Percentiles rank a stretch among this genome's conserved stretches.
These are phyloP conservation scores for Myotis davidii DNA, from an alignment of 2,113 vertebrate genomes.

Conservation along the genomic window DNA sequence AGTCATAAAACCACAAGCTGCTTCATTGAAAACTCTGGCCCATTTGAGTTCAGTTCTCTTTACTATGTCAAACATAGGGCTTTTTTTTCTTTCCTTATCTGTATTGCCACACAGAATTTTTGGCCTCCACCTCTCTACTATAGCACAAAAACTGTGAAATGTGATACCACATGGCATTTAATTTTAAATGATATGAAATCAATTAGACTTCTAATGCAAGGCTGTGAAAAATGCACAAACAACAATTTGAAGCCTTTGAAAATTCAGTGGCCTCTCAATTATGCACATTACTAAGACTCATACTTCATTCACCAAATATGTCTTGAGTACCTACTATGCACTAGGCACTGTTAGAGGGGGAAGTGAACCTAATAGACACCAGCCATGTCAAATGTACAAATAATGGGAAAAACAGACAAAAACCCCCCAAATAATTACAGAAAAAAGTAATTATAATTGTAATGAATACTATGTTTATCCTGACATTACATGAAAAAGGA, in stretches of 20 bases:
- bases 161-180: neutral
- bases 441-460: constrained; percentile 23
- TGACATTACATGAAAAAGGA: neutral
- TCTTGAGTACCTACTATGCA: neutral
- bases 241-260: neutral
- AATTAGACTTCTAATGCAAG: neutral
- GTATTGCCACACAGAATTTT: neutral
- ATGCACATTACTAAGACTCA: neutral
- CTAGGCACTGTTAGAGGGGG: neutral
- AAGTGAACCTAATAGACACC: neutral
- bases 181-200: constrained; percentile 26
- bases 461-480: neutral
- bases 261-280: neutral
- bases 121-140: neutral
- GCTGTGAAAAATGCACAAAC: neutral
- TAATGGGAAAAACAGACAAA: neutral
- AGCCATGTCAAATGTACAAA: neutral
- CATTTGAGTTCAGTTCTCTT: neutral
- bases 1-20: neutral
- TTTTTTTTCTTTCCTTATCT: neutral
- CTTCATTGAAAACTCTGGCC: neutral
- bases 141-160: neutral
- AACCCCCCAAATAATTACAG: neutral
- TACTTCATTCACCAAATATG: neutral
- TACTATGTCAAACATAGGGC: neutral